phyloP scores from a whole-genome alignment of 2,113 vertebrate species.

The Neolamprologus brichardi region DNA sequence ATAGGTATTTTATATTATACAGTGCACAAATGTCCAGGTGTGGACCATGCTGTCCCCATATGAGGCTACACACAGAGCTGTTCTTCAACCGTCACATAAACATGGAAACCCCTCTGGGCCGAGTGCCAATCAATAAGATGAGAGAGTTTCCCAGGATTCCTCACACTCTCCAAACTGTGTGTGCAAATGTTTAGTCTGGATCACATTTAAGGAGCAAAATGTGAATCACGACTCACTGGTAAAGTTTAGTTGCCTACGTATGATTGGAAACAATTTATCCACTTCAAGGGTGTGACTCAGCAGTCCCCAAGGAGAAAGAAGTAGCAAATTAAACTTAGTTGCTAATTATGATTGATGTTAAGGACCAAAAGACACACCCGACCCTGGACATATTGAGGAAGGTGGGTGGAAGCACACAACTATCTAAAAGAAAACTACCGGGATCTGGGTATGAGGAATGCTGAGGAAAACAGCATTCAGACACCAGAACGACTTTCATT shows the following conservation, averaged over 20 bases:
- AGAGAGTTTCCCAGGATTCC: slow-evolving; percentile 23
- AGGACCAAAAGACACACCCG: not conserved
- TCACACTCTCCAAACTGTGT: not conserved
- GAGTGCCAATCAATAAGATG: slow-evolving; percentile 4
- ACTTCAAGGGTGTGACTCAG: slow-evolving; percentile 8
- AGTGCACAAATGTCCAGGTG: not conserved
- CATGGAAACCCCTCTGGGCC: not conserved
- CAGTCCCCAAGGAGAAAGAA: not conserved
- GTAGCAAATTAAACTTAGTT: not conserved
- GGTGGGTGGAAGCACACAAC: not conserved
- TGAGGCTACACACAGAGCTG: not conserved
- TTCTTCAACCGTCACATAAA: not conserved
- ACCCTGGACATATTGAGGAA: not conserved
- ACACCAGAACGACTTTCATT: not conserved
- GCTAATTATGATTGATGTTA: not conserved
- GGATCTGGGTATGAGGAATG: not conserved
- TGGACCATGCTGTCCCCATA: not conserved
- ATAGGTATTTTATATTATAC: not conserved
- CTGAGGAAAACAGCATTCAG: not conserved
- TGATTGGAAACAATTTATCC: not conserved
- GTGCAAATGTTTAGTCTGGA: slow-evolving; percentile 40
- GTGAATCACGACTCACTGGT: slow-evolving; percentile 9
- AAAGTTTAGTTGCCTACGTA: not conserved
- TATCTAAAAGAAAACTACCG: not conserved
- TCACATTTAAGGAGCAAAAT: not conserved